A percentile compares a stretch with the other conserved stretches of the same genome.
phyloP scores from a whole-genome alignment of 2,113 vertebrate species.

The Toxotes jaculatrix region DNA sequence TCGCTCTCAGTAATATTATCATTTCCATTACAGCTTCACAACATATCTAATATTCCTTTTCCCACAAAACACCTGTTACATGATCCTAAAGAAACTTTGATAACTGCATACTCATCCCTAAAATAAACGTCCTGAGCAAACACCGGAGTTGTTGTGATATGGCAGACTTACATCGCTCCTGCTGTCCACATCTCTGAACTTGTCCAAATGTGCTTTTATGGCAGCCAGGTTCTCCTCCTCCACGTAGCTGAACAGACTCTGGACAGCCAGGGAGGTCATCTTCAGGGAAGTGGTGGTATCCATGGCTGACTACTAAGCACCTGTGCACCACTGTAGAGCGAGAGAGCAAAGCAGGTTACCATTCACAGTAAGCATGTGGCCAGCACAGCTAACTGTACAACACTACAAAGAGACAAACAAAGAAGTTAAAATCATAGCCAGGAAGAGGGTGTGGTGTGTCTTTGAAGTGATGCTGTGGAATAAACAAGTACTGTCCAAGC shows the following conservation, averaged over 20 bases:
- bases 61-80: constrained; percentile 11
- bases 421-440: not conserved
- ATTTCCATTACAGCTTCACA: not conserved
- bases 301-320: constrained; percentile 72
- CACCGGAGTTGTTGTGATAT: not conserved
- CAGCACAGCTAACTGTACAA: constrained; percentile 11
- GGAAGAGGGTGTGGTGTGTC: constrained; percentile 36
- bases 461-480: constrained; percentile 51
- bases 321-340: constrained; percentile 41
- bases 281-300: constrained; percentile 83
- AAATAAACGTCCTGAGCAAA: constrained; percentile 10
- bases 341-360: constrained; percentile 19
- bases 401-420: constrained; percentile 17
- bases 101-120: constrained; percentile 20
- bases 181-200: constrained; percentile 95
- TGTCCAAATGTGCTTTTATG: constrained; percentile 93
- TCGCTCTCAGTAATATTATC: not conserved
- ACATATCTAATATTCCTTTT: constrained; percentile 4
- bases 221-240: constrained; percentile 96
- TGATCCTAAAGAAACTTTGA: constrained; percentile 5
- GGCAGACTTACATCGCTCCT: constrained; percentile 91
- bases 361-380: not conserved
- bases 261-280: constrained; percentile 91
- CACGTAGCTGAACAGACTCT: constrained; percentile 93
- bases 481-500: constrained; percentile 33